phyloP scores from a whole-genome alignment of 2,113 vertebrate genomes.

The Falcunculus frontatus region DNA sequence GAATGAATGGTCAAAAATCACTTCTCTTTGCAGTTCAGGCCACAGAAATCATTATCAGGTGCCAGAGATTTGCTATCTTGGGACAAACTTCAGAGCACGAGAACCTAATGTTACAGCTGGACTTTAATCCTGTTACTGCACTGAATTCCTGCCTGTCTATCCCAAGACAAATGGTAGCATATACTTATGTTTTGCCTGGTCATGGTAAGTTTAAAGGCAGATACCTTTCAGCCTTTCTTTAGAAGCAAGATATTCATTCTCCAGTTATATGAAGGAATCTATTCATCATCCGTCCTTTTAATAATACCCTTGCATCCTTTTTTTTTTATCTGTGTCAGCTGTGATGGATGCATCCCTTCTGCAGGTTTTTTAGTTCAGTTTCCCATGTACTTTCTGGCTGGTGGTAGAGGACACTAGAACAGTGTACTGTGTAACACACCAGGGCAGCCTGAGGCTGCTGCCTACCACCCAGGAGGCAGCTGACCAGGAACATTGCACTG shows the following conservation, averaged over 20 bases:
- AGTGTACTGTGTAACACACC: neutral
- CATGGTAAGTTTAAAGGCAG: neutral
- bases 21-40: neutral
- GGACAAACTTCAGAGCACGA: neutral
- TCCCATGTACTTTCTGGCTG: neutral
- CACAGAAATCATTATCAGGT: neutral
- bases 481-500: neutral
- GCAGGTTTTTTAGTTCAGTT: neutral
- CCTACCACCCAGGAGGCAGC: neutral
- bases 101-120: neutral
- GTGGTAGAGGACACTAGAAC: neutral
- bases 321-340: neutral
- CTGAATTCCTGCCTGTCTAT: neutral
- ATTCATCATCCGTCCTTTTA: neutral
- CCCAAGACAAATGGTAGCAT: neutral
- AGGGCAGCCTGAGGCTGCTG: neutral
- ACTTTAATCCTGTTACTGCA: neutral
- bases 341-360: neutral
- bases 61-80: neutral
- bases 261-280: neutral
- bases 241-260: neutral
- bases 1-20: neutral
- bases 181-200: neutral
- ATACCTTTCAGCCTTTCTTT: neutral
- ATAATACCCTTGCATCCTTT: neutral